Base-by-base conservation (phyloP, 2,797 vertebrate species). In the Liparis tanakae region DNA sequence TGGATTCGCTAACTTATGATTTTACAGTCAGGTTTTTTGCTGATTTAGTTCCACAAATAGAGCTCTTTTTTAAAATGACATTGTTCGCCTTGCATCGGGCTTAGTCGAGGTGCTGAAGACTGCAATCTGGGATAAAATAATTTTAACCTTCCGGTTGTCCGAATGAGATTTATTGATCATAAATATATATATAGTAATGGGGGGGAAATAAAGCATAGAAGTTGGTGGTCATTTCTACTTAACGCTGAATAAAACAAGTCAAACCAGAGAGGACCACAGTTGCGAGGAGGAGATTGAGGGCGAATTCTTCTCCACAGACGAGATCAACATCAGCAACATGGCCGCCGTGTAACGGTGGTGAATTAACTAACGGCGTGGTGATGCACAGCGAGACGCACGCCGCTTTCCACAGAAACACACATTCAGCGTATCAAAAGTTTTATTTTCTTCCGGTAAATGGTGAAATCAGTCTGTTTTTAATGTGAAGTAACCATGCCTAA, bases 1-100 rank as follows among this genome's bases (percentile, higher is more conserved):
- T 62, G 30, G 61, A 67, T 70, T 51, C 57, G 22, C 33, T 39
- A n/a, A 50, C 22, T 64, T 15, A 4, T 44, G 34, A 70, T 72
- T 57, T 17, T 44, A 9, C 20, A 30, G 25, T 75, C 10, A 34
- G 44, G 56, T 67, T 62, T 65, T 71, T 17, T 65, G 50, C 44
- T 30, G 41, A 62, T 60, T 43, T 56, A 22, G 43, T 63, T 36
- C 59, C 46, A 50, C 12, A n/a, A 33, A 64, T 44, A 15, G 15
- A 57, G 67, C 22, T 4, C 9, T 8, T 20, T 20, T 20, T n/a
- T 30, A 30, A 30, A 30, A 30, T 30, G 25, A 30, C 25, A 3
- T 39, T 12, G 1, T 39, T 46, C 44, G 18, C 15, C 44, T 18
- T 7, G 5, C 18, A 46, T 46, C 44, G 18, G 44, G 7, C 15